These are phyloP conservation scores for Gephyroberyx darwinii DNA, from an alignment of 2,797 vertebrate genomes.

Conservation along the genomic window DNA sequence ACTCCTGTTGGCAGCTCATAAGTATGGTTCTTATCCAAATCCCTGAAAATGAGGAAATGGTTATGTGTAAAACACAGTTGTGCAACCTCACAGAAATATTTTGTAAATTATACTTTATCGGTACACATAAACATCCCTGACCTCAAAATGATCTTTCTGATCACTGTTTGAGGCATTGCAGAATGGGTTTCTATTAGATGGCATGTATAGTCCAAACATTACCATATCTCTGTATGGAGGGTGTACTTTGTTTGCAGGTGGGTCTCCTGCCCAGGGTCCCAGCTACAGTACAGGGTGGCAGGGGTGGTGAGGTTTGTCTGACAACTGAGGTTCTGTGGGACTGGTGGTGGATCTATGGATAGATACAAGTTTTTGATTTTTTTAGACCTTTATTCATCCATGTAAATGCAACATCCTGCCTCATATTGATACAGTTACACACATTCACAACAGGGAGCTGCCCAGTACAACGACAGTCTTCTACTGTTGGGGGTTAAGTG, in stretches of 20 bases:
- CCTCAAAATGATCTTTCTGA: neutral
- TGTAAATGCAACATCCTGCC: too few species aligned
- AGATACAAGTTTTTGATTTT: conserved; percentile 6
- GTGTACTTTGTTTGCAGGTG: conserved; percentile 77
- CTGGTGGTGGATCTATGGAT: conserved; percentile 82
- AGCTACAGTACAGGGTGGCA: conserved; percentile 81
- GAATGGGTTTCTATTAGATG: neutral
- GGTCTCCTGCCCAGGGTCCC: conserved; percentile 81
- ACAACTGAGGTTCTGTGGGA: conserved; percentile 87
- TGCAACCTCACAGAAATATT: conserved; percentile 5
- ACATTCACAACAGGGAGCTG: too few species aligned
- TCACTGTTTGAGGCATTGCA: neutral
- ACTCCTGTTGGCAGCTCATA: conserved; percentile 58
- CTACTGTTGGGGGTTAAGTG: too few species aligned
- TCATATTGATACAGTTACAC: too few species aligned
- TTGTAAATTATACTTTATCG: conserved; percentile 12
- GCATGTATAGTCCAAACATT: conserved; percentile 11
- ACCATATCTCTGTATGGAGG: conserved; percentile 75
- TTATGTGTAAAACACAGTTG: conserved; percentile 1
- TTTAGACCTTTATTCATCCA: too few species aligned
- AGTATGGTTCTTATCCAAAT: conserved; percentile 1
- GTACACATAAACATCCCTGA: neutral
- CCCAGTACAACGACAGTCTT: too few species aligned
- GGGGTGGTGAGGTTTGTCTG: conserved; percentile 78
- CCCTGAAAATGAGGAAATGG: conserved; percentile 62